These are phyloP conservation scores for Patella ulyssiponensis DNA, from an alignment of 2,888 invertebrate species.

Conservation along the genomic window DNA sequence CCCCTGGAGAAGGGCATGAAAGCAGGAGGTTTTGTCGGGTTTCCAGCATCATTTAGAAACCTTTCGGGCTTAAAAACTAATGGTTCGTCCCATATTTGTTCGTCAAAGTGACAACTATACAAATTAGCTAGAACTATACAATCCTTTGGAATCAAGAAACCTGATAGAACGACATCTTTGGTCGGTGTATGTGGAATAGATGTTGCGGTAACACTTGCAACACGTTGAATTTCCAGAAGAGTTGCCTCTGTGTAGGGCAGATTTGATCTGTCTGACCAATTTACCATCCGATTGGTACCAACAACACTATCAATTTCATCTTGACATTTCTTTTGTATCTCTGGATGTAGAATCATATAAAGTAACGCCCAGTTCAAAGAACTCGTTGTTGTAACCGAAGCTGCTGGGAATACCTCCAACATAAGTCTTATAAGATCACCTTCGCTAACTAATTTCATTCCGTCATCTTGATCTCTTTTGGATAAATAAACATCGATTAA, in stretches of 20 bases:
- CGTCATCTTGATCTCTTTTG: not conserved
- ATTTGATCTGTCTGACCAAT: not conserved
- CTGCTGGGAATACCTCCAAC: constrained; percentile 43
- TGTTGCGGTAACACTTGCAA: not conserved
- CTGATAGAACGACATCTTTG: constrained; percentile 10
- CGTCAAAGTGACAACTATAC: constrained; percentile 7
- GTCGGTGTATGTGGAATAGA: constrained; percentile 2
- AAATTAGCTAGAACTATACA: constrained; percentile 8
- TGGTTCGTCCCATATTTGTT: constrained; percentile 15
- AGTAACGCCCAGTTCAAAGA: constrained; percentile 43
- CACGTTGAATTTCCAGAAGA: constrained; percentile 18
- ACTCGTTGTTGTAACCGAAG: constrained; percentile 39
- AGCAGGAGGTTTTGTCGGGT: constrained; percentile 19
- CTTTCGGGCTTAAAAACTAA: constrained; percentile 20
- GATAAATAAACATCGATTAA: not conserved
- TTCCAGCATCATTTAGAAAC: constrained; percentile 10
- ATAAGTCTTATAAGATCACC: not conserved
- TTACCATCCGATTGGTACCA: not conserved
- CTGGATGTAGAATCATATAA: constrained; percentile 38
- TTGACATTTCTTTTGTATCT: constrained; percentile 38
- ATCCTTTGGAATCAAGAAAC: constrained; percentile 17
- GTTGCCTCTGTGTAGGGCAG: constrained; percentile 20
- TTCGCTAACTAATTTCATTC: not conserved
- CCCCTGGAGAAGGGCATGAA: constrained; percentile 45
- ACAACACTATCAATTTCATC: constrained; percentile 17